Evolutionary conservation across 2,113 vertebrate genomes (phyloP).

Genomic region (Atherinomorus stipes): DNA sequence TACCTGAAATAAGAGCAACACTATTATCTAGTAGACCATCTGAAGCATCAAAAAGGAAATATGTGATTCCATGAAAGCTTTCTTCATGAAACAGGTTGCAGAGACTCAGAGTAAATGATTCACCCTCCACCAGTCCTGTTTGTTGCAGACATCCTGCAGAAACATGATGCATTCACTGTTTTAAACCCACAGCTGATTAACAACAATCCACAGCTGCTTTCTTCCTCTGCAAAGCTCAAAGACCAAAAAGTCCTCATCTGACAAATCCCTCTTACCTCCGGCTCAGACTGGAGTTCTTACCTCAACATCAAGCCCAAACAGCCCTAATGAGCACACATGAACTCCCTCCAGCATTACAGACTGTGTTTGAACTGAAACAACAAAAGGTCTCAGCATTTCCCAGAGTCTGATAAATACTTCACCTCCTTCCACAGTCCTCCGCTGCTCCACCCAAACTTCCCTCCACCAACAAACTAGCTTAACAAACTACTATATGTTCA

Average conservation of each 20-base stretch:
- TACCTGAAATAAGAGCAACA: no score
- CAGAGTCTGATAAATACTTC: not conserved
- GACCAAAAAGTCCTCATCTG: conserved; percentile 3
- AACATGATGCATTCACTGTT: not conserved
- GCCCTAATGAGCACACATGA: conserved; percentile 30
- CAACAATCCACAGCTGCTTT: conserved; percentile 5
- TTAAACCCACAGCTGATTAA: conserved; percentile 4
- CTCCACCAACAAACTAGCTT: no score
- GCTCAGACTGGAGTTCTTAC: not conserved
- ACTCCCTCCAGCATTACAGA: not conserved
- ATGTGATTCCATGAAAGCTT: no score
- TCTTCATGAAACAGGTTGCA: no score
- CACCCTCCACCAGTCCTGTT: no score
- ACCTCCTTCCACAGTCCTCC: no score
- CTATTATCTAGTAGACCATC: no score
- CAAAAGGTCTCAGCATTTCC: not conserved
- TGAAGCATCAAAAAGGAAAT: no score
- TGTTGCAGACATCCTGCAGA: no score
- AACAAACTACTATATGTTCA: no score
- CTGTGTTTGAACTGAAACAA: not conserved
- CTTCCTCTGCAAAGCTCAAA: conserved; percentile 8
- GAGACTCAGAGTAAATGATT: no score
- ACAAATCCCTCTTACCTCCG: conserved; percentile 8
- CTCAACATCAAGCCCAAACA: not conserved
- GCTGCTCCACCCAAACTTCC: not conserved